Evolutionary conservation across 2,888 invertebrate species (phyloP), one percentile per base, ranked within the genome.

Genomic region (Erebia epiphron): DNA sequence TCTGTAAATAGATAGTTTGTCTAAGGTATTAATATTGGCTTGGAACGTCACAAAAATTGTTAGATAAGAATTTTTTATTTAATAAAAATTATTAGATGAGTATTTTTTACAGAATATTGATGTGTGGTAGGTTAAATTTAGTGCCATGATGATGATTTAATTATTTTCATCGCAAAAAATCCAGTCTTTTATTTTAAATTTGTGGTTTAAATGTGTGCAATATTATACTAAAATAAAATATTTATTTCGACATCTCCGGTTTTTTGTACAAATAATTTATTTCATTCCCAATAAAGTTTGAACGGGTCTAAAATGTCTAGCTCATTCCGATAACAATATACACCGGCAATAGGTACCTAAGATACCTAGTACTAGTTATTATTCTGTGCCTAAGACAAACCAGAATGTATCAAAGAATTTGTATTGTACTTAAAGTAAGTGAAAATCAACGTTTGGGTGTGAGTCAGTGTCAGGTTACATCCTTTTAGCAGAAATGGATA

Each of bases 401-500:
- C 9, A 43, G 16, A 52, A 8, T 7, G 52, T 26, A 26, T 26
- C 52, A 9, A 16, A 9, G 5, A 52, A n/a, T 52, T 52, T 52
- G n/a, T 9, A 16, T 16, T 16, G 52, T n/a, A 67, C 52, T 14
- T n/a, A 18, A 18, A 52, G 7, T 21, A 10, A 18, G 46, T n/a
- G 43, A 62, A 21, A 21, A 68, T 43, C 60, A 62, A 62, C 18
- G 21, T 60, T 57, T 13, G 18, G 21, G 41, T 3, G 10, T n/a
- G n/a, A 46, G 14, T 14, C 26, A 16, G 62, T 60, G 64, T 56
- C 57, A 57, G 69, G 50, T 41, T 13, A 49, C 35, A 52, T 5
- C 64, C 69, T 69, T 65, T 69, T 69, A 69, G 58, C 58, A 60
- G 60, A 65, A 69, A 65, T 60, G 26, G 64, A 65, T 41, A 43